phyloP scores from a whole-genome alignment of 2,113 vertebrate species.

The Oxyura jamaicensis region DNA sequence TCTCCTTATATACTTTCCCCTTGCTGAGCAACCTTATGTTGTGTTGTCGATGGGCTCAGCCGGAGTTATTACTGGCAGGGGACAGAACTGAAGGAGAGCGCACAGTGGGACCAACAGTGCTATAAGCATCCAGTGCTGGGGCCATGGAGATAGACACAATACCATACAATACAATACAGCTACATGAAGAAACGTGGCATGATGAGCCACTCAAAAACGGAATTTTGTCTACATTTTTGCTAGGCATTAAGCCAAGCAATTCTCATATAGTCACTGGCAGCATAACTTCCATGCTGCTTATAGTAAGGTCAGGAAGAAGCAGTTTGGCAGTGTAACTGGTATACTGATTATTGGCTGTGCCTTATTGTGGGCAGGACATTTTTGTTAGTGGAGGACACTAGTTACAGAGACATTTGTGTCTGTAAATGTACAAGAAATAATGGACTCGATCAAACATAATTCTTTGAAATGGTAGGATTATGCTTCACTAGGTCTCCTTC shows the following conservation, averaged over 20 bases:
- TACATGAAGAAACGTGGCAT: constrained; percentile 18
- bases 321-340: background rate
- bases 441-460: background rate
- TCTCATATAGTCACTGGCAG: background rate
- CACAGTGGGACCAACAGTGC: background rate
- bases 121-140: background rate
- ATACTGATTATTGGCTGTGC: background rate
- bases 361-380: background rate
- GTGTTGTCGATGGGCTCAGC: background rate
- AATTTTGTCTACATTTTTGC: constrained; percentile 48
- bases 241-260: constrained; percentile 51
- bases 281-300: constrained; percentile 8
- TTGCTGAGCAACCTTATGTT: background rate
- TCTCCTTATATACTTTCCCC: background rate
- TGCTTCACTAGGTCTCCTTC: background rate
- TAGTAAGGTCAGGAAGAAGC: constrained; percentile 20
- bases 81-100: background rate
- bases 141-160: background rate
- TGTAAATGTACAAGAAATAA: background rate
- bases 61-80: background rate
- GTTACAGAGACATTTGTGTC: background rate
- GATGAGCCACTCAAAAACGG: constrained; percentile 9
- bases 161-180: background rate
- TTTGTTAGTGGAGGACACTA: background rate
- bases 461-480: background rate